A percentile compares a stretch with the other conserved stretches of the same genome.
Evolutionary conservation across 1,140 invertebrate species (phyloP).

Genomic region (Tenebrio molitor): DNA sequence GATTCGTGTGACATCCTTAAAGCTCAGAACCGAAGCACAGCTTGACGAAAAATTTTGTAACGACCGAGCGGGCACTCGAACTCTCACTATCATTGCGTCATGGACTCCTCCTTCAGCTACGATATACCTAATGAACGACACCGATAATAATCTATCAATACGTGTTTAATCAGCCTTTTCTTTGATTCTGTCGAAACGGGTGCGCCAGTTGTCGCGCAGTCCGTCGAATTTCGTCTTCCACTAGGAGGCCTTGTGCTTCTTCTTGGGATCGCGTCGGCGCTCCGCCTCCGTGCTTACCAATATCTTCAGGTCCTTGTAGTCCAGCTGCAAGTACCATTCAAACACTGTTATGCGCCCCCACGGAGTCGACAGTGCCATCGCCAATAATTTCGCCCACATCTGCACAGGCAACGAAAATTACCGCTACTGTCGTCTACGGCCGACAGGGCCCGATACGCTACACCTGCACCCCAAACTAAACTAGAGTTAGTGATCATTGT

Average conservation of each 20-base stretch:
- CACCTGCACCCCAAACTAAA: conserved; percentile 6
- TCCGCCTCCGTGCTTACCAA: conserved; percentile 63
- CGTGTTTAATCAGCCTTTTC: conserved; percentile 59
- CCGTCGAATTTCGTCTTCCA: conserved; percentile 57
- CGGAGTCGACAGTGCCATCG: conserved; percentile 60
- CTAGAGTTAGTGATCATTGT: neutral
- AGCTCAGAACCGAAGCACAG: conserved; percentile 18
- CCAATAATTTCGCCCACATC: conserved; percentile 64
- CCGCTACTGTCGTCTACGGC: too few species aligned
- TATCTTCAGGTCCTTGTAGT: conserved; percentile 72
- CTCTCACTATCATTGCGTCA: conserved; percentile 25
- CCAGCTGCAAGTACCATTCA: conserved; percentile 66
- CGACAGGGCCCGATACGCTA: too few species aligned
- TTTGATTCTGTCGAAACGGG: conserved; percentile 55
- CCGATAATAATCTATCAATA: conserved; percentile 19
- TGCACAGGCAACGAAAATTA: too few species aligned
- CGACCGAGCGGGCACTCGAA: conserved; percentile 22
- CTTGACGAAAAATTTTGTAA: neutral
- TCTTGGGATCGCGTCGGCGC: conserved; percentile 68
- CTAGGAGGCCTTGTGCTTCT: conserved; percentile 73
- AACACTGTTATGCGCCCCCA: conserved; percentile 62
- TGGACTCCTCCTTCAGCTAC: neutral
- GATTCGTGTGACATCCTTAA: conserved; percentile 21
- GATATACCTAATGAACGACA: conserved; percentile 12
- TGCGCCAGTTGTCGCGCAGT: conserved; percentile 51